Percentiles rank a stretch among this genome's conserved stretches.
Conservation (phyloP, 2,113 vertebrate genomes). For the Castor canadensis region DNA sequence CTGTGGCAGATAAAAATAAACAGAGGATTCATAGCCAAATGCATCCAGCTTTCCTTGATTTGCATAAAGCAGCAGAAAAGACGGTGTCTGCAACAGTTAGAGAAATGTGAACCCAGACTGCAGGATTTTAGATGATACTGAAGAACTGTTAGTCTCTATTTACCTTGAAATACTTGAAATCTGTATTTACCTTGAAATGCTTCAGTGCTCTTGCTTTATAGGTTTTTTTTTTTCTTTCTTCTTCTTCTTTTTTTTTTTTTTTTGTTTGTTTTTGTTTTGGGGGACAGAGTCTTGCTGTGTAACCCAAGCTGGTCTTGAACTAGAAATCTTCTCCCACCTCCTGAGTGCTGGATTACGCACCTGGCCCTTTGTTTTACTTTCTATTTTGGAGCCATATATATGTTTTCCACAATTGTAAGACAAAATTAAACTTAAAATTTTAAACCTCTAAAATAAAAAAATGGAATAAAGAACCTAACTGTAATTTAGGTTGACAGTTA, state of each 20-base stretch:
- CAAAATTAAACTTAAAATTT: neutral
- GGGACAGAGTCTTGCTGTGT: too few relatives aligned
- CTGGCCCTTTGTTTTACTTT: too few relatives aligned
- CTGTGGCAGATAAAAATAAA: conserved; percentile 16
- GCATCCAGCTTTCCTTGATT: neutral
- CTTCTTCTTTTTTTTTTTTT: too few relatives aligned
- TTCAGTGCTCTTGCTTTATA: neutral
- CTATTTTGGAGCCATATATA: neutral
- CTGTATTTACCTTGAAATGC: neutral
- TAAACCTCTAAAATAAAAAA: conserved; percentile 34
- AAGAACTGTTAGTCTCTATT: neutral
- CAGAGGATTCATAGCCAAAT: neutral
- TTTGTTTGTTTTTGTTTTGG: too few relatives aligned
- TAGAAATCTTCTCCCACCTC: too few relatives aligned
- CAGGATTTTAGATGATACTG: neutral
- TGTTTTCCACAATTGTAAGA: neutral
- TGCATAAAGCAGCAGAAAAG: neutral
- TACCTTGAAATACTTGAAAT: neutral
- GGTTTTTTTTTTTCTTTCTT: too few relatives aligned
- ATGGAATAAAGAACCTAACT: conserved; percentile 13
- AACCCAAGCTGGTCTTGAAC: too few relatives aligned
- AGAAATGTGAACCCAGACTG: neutral
- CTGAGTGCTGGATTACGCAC: too few relatives aligned
- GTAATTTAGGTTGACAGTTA: neutral
- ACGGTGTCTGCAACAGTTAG: neutral